Evolutionary conservation across 2,113 vertebrate species (phyloP).

Genomic region (Promerops cafer): DNA sequence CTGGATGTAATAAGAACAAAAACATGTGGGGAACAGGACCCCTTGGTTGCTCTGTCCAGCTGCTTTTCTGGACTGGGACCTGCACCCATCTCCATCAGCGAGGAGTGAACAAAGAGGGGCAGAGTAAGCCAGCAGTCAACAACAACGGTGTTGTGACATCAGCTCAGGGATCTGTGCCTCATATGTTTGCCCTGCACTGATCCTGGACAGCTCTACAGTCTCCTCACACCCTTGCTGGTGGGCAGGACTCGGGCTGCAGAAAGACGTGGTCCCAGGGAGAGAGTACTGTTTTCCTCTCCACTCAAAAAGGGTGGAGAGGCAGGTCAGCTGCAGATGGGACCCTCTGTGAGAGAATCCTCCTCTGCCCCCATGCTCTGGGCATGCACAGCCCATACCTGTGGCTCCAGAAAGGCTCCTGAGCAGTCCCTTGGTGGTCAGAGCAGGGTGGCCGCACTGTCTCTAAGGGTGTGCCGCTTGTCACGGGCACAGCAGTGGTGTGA

Average conservation of each 20-base stretch:
- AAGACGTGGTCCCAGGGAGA: not conserved
- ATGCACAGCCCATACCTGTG: not conserved
- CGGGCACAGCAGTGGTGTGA: not conserved
- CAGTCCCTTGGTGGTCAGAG: not conserved
- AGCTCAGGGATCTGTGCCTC: not conserved
- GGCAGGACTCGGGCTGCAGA: not conserved
- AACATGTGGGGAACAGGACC: not conserved
- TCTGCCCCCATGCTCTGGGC: not conserved
- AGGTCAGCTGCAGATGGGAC: not conserved
- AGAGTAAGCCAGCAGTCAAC: not conserved
- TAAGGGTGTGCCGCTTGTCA: rapidly evolving
- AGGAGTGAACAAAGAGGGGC: not conserved
- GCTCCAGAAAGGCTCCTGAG: not conserved
- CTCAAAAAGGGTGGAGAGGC: not conserved
- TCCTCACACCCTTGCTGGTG: not conserved
- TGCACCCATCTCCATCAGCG: not conserved
- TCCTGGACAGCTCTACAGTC: not conserved
- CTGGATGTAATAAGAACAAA: not conserved
- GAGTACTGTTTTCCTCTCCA: not conserved
- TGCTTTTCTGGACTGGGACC: not conserved
- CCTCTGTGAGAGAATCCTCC: not conserved
- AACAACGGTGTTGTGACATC: not conserved
- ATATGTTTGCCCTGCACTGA: not conserved
- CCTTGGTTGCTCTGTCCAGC: not conserved
- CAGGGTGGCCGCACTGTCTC: not conserved